These are phyloP conservation scores for Cervus canadensis DNA, from an alignment of 2,113 vertebrate genomes.

Conservation along the genomic window DNA sequence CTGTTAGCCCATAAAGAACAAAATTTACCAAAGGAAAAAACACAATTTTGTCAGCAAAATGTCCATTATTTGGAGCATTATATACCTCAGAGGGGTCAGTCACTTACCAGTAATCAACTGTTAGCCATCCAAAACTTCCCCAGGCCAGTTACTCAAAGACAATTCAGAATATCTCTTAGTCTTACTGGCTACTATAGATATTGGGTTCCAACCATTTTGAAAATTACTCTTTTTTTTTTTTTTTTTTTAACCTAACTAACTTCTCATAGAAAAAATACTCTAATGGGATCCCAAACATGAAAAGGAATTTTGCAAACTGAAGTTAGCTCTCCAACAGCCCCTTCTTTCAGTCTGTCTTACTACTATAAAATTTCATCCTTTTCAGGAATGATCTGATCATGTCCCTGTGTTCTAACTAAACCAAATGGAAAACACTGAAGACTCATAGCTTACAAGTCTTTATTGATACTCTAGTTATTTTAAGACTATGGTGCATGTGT, in stretches of 20 bases:
- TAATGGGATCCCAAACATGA: not conserved
- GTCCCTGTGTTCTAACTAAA: not conserved
- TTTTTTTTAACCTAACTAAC: not conserved
- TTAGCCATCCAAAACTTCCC: not conserved
- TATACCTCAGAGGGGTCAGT: not conserved
- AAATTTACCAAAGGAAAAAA: not conserved
- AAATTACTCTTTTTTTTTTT: not conserved
- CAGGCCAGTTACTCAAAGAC: not conserved
- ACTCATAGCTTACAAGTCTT: not conserved
- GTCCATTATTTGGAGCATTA: not conserved
- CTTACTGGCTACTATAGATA: not conserved
- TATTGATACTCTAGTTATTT: not conserved
- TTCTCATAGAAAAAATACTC: not conserved
- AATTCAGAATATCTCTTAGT: not conserved
- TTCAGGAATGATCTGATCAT: not conserved
- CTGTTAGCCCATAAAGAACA: not conserved
- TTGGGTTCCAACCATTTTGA: not conserved
- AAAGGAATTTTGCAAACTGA: not conserved
- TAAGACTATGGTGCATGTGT: not conserved
- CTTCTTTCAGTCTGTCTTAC: not conserved
- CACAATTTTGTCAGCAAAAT: not conserved
- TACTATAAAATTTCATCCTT: not conserved
- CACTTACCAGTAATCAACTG: not conserved
- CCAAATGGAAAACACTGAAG: not conserved
- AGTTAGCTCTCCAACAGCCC: not conserved